Conservation (phyloP, 2,888 invertebrate genomes). For the Pristionchus fissidentatus region DNA sequence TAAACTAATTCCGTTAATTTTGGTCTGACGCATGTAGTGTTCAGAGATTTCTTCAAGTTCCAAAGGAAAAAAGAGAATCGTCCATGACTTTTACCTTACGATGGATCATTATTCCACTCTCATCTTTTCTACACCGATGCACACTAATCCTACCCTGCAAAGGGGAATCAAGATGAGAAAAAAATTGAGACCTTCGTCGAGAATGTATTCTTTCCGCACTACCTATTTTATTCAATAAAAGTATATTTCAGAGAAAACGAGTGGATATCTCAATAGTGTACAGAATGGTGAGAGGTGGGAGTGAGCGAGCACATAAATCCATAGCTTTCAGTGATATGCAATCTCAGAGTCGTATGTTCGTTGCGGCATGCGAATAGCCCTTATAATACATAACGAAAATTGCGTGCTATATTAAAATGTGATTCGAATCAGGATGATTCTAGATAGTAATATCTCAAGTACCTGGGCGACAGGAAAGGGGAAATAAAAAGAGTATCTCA, state of each 20-base stretch:
- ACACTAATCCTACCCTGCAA: slow-evolving; percentile 12
- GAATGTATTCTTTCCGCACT: no score
- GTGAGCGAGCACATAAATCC: no score
- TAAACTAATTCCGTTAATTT: not conserved
- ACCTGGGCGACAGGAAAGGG: not conserved
- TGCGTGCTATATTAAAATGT: not conserved
- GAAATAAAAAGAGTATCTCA: not conserved
- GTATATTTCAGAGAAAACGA: not conserved
- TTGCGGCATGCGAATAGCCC: not conserved
- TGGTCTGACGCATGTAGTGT: no score
- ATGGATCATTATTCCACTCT: slow-evolving; percentile 21
- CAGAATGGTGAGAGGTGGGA: no score
- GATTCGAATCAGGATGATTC: no score
- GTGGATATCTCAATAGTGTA: no score
- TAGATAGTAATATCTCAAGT: not conserved
- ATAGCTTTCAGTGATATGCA: no score
- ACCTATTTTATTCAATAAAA: not conserved
- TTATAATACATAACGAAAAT: not conserved
- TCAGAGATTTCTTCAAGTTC: slow-evolving; percentile 22
- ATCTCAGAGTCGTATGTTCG: no score
- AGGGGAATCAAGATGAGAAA: not conserved
- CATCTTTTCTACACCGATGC: not conserved
- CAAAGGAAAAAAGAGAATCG: not conserved
- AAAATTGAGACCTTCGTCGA: not conserved
- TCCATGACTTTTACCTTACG: not conserved